phyloP scores from a whole-genome alignment of 2,797 vertebrate genomes.

The Clarias platycephalus region DNA sequence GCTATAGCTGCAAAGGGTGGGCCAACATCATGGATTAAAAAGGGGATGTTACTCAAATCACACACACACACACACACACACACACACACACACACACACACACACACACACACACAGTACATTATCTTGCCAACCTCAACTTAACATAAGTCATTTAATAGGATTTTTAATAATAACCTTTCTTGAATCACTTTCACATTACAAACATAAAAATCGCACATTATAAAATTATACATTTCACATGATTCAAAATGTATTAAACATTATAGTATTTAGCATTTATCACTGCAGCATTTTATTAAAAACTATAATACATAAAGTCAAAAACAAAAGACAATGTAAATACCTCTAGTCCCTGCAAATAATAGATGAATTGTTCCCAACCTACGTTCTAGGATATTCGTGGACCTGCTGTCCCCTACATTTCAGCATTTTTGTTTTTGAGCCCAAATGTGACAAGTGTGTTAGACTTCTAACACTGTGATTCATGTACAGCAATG shows the following conservation, averaged over 20 bases:
- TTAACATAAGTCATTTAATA: not conserved
- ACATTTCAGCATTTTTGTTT: not conserved
- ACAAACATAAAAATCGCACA: no score
- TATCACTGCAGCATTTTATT: not conserved
- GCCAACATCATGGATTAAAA: no score
- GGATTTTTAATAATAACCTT: not conserved
- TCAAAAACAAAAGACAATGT: not conserved
- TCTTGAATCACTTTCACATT: not conserved
- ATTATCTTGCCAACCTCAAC: not conserved
- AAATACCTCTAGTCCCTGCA: not conserved
- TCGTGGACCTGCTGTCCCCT: not conserved
- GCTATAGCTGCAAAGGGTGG: no score
- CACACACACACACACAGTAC: no score
- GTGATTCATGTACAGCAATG: not conserved
- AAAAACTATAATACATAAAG: not conserved
- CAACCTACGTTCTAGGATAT: not conserved
- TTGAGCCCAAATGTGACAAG: no score
- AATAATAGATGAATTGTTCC: not conserved
- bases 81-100: no score
- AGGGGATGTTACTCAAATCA: no score
- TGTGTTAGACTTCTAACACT: not conserved
- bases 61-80: no score
- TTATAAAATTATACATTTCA: no score
- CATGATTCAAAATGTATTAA: not conserved
- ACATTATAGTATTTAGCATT: not conserved